Percentiles rank a stretch among this genome's conserved stretches.
phyloP scores from a whole-genome alignment of 2,797 vertebrate species.

The Pteropus rufus region DNA sequence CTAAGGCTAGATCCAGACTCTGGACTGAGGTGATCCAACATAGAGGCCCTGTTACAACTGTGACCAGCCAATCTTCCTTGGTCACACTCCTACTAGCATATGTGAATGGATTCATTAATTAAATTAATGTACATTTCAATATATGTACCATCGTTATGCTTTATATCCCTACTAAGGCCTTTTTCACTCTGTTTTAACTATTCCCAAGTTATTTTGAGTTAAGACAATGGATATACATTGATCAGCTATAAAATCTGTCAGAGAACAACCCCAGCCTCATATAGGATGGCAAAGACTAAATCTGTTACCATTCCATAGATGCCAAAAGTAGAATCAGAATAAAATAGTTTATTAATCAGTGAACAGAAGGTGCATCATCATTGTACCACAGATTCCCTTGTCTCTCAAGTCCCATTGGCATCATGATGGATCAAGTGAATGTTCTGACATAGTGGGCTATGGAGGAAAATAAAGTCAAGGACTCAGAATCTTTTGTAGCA shows the following conservation, averaged over 20 bases:
- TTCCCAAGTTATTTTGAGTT: neutral
- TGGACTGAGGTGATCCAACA: neutral
- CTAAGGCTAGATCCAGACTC: neutral
- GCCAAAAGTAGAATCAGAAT: neutral
- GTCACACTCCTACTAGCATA: neutral
- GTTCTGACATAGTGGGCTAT: neutral
- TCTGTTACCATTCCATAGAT: neutral
- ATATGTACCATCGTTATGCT: neutral
- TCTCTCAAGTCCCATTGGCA: neutral
- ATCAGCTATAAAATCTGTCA: neutral
- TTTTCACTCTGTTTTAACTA: neutral
- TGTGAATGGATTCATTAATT: neutral
- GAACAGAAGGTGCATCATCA: neutral
- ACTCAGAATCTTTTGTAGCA: neutral
- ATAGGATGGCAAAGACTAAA: neutral
- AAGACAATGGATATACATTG: neutral
- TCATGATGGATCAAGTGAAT: neutral
- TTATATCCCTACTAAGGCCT: neutral
- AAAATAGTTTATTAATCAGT: neutral
- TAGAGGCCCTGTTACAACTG: neutral
- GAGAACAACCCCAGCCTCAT: neutral
- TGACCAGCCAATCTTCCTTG: neutral
- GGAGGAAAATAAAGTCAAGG: neutral
- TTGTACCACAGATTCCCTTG: neutral
- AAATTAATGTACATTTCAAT: neutral